Base-by-base conservation (phyloP, 2,797 vertebrate species). In the Tapera naevia region DNA sequence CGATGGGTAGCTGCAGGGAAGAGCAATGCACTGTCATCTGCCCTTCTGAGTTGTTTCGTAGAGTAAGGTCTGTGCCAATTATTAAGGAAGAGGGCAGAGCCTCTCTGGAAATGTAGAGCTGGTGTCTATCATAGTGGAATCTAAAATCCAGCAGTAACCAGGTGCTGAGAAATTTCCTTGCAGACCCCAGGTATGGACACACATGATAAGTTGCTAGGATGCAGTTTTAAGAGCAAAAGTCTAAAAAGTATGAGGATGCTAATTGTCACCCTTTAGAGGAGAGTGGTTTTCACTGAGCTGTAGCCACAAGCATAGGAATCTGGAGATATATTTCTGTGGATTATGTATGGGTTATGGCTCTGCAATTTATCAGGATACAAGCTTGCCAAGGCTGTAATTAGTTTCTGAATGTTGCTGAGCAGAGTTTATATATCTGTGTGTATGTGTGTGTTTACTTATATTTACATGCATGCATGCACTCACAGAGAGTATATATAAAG, bases 81-180 rank as follows among this genome's bases (percentile, higher is more conserved):
- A 69, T 86, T 88, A 79, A 92, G 35, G 83, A 24, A 88, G 74
- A 88, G 75, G 71, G 33, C 64, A 87, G 60, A 72, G 64, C 12
- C 65, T 22, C 93, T 43, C 48, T 78, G 80, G 76, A 91, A 96
- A 88, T 73, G n/a, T 62, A 89, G 60, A 75, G 66, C 61, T 75
- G 51, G 43, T 91, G 46, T 79, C 65, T 95, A 13, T 83, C 73
- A 27, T 25, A 72, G 56, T 53, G 46, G 75, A 94, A 75, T 89
- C 69, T 92, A 79, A 94, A 94, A 78, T 91, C 51, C 61, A 60
- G 66, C 54, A 79, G 61, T 81, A 88, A 70, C 50, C 78, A 88
- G 28, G 50, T 89, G 69, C 58, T 72, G 66, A 81, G 84, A 70
- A 91, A 89, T 93, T 94, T 95, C 82, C 85, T 93, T 81, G 66